These are phyloP conservation scores for Horisme vitalbata DNA, from an alignment of 2,888 invertebrate species.

Conservation along the genomic window DNA sequence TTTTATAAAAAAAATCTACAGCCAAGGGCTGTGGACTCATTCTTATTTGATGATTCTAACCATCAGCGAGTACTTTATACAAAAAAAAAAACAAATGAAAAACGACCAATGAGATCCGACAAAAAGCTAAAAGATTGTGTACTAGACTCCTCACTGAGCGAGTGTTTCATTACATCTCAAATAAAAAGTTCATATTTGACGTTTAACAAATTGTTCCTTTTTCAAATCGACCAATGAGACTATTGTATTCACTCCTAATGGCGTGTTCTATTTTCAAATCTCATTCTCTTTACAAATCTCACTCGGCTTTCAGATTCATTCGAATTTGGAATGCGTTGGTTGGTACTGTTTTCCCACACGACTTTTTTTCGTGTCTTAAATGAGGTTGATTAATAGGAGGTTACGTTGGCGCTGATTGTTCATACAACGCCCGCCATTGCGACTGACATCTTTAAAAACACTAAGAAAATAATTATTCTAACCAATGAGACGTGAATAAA, in stretches of 20 bases:
- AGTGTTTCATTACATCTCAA: slow-evolving; percentile 76
- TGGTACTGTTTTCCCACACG: slow-evolving; percentile 77
- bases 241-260: slow-evolving; percentile 81
- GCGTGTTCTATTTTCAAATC: slow-evolving; percentile 82
- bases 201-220: slow-evolving; percentile 84
- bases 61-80: slow-evolving; percentile 39
- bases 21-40: slow-evolving; percentile 71
- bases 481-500: slow-evolving; percentile 39
- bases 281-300: slow-evolving; percentile 82
- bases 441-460: slow-evolving; percentile 28
- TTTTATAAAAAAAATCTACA: too few relatives aligned
- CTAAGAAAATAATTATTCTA: slow-evolving; percentile 40
- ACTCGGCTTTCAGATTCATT: slow-evolving; percentile 79
- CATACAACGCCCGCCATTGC: slow-evolving; percentile 40
- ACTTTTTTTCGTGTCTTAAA: slow-evolving; percentile 74
- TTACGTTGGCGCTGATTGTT: slow-evolving; percentile 63
- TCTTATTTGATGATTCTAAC: slow-evolving; percentile 73
- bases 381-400: slow-evolving; percentile 78
- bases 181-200: slow-evolving; percentile 81
- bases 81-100: slow-evolving; percentile 72
- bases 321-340: slow-evolving; percentile 80
- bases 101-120: slow-evolving; percentile 67
- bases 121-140: slow-evolving; percentile 72
- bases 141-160: slow-evolving; percentile 70
- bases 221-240: slow-evolving; percentile 83